These are phyloP conservation scores for Trichogramma dendrolimi DNA, from an alignment of 2,888 invertebrate genomes.

Conservation along the genomic window DNA sequence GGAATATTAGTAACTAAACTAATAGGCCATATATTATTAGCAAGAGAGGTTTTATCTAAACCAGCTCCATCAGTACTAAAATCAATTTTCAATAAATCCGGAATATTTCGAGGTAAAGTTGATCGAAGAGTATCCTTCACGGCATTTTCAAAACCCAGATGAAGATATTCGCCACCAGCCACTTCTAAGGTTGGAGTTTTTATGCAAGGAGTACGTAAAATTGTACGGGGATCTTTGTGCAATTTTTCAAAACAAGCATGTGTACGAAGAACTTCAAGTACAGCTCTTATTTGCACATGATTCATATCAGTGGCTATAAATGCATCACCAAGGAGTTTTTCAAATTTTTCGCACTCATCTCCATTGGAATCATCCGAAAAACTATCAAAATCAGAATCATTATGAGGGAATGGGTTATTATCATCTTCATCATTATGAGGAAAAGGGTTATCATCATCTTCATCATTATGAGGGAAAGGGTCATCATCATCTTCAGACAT, in stretches of 20 bases:
- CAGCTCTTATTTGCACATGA: too few species aligned
- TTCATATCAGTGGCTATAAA: too few species aligned
- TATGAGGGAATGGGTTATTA: too few species aligned
- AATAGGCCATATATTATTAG: slow-evolving; percentile 6
- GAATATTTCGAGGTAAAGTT: not conserved
- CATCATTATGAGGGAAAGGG: too few species aligned
- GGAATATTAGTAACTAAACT: slow-evolving; percentile 4
- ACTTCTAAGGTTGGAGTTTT: not conserved
- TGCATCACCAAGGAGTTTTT: too few species aligned
- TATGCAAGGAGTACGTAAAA: not conserved
- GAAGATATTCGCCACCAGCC: slow-evolving; percentile 5
- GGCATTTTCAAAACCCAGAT: not conserved
- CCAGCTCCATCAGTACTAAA: slow-evolving; percentile 1
- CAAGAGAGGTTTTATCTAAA: not conserved
- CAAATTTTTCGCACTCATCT: too few species aligned
- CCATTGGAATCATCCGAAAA: too few species aligned
- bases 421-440: too few species aligned
- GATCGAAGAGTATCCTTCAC: not conserved
- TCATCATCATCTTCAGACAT: too few species aligned
- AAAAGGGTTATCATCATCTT: too few species aligned
- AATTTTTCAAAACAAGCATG: not conserved
- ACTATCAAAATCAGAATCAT: too few species aligned
- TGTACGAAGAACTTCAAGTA: too few species aligned
- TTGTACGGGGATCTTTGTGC: not conserved
- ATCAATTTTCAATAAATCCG: slow-evolving; percentile 2